Conservation (phyloP, 2,797 vertebrate genomes). For the Florisuga fusca region DNA sequence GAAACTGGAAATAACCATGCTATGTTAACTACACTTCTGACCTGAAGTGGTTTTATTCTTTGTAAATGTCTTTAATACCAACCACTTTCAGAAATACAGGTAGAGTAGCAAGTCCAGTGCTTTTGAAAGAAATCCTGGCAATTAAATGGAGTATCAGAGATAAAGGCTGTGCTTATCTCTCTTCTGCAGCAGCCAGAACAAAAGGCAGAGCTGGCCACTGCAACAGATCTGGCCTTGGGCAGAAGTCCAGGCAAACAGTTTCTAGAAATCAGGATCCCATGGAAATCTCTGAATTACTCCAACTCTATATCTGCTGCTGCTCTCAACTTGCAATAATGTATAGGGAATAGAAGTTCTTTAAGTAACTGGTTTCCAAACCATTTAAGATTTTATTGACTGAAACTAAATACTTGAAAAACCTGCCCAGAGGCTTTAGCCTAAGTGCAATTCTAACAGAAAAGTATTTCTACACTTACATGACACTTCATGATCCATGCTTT, state of each 20-base stretch:
- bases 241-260: conserved; percentile 18
- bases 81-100: neutral
- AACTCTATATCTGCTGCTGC: neutral
- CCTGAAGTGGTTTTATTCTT: neutral
- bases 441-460: neutral
- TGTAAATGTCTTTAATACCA: neutral
- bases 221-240: conserved; percentile 15
- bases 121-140: neutral
- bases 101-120: neutral
- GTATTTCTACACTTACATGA: neutral
- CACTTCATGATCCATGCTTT: neutral
- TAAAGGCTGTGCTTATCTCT: neutral
- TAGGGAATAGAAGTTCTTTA: neutral
- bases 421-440: neutral
- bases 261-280: conserved; percentile 11
- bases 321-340: neutral
- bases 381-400: neutral
- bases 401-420: neutral
- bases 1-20: neutral
- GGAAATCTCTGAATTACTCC: conserved; percentile 5
- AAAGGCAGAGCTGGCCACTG: neutral
- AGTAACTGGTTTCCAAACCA: neutral
- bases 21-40: neutral
- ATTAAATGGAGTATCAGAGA: neutral
- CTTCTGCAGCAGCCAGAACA: conserved; percentile 18